Percentiles rank a stretch among this genome's conserved stretches.
phyloP scores from a whole-genome alignment of 2,888 invertebrate genomes.

The Chromoteleia sp. region DNA sequence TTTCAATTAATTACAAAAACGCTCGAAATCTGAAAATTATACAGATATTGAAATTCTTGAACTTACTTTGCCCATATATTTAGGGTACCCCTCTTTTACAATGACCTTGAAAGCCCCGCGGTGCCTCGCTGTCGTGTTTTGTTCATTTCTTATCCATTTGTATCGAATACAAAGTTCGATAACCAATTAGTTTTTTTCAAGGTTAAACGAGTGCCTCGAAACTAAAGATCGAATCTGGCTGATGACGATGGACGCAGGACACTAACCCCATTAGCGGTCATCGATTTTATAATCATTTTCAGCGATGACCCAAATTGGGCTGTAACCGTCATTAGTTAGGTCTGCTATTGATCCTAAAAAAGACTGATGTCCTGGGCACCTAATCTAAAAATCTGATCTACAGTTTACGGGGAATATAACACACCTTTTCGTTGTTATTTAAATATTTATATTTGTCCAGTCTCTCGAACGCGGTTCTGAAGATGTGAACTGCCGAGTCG shows the following conservation, averaged over 20 bases:
- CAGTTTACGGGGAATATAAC: conserved; percentile 26
- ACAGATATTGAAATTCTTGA: too few relatives aligned
- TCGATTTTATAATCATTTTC: conserved; percentile 60
- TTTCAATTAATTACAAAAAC: too few relatives aligned
- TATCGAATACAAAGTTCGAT: conserved; percentile 12
- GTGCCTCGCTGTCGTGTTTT: background rate
- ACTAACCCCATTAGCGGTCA: conserved; percentile 47
- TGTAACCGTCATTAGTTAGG: conserved; percentile 49
- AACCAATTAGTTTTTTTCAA: conserved; percentile 40
- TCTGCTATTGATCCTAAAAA: conserved; percentile 55
- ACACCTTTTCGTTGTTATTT: conserved; percentile 38
- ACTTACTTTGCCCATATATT: too few relatives aligned
- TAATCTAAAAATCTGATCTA: conserved; percentile 53
- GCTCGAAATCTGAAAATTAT: too few relatives aligned
- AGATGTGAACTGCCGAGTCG: conserved; percentile 10
- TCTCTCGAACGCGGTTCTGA: conserved; percentile 14
- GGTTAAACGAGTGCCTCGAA: conserved; percentile 26
- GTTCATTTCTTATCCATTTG: background rate
- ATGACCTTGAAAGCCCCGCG: background rate
- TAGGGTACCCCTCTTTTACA: too few relatives aligned
- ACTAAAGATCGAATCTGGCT: conserved; percentile 46
- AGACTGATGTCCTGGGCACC: conserved; percentile 46
- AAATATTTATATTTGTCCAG: conserved; percentile 45
- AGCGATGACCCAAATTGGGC: conserved; percentile 48
- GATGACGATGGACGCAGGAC: conserved; percentile 40